Base-by-base conservation (phyloP, 2,113 vertebrate genomes). In the Coreoperca whiteheadi region DNA sequence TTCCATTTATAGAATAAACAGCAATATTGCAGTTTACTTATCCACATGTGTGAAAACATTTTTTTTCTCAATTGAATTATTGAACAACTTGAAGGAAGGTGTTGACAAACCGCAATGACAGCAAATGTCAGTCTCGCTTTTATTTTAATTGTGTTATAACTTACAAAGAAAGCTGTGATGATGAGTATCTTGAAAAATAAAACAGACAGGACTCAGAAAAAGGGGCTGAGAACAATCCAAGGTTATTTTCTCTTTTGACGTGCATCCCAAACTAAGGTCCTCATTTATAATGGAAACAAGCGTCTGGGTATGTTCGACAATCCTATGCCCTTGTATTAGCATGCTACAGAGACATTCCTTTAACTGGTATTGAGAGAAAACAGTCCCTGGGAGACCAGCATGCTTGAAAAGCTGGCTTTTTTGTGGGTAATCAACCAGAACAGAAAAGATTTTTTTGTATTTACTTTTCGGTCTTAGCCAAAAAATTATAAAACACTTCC, bases 211-310 rank as follows among this genome's bases (percentile, higher is more conserved):
- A 37, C 2, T 25, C 30, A 50, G 34, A 11, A 34, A 63, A 53
- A 51, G 5, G 11, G 56, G 34, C 14, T 30, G 4, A 41, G 54
- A 74, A 57, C 43, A 81, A 76, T 41, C 41, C 43, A 77, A 69
- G 60, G 56, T 68, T 83, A 25, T 54, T 73, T 85, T 65, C 18
- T 80, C 25, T 48, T 34, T n/a, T 79, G 12, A 73, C n/a, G 1
- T 57, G 32, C 34, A 78, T 70, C 8, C 25, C 57, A 77, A 79
- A 70, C 46, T 30, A 66, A 84, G 25, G 25, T 79, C 48, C 67
- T 84, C 16, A 81, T 89, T 81, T 68, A 77, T 81, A 76, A 81
- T 85, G 39, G 63, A 79, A 85, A 85, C 43, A 87, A 82, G 59
- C 16, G 6, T 6, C 64, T 65, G 59, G 51, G 48, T 77, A 53